Base-by-base conservation (phyloP, 1,140 invertebrate species). In the Mizuhopecten yessoensis region DNA sequence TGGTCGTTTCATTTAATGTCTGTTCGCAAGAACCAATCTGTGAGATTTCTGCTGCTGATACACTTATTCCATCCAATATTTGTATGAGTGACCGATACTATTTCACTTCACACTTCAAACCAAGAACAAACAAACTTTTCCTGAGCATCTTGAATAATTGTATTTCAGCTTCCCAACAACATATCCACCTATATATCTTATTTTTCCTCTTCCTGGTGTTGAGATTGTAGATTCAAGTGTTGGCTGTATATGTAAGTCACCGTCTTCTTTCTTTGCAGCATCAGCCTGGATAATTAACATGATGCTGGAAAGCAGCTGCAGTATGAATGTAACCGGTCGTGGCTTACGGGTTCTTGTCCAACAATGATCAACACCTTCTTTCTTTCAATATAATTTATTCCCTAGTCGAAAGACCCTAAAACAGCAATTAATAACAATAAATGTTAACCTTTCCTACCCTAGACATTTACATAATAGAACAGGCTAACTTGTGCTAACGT, bases 131-230 rank as follows among this genome's bases (percentile, higher is more conserved):
- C 7, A 89, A n/a, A 29, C 29, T 33, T 5, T 42, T 75, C 33
- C 75, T 49, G 7, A 92, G 10, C 7, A 34, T 57, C 88, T 87
- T 17, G 89, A 90, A 75, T 75, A 87, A 15, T 88, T 39, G 75
- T 89, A 89, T 57, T 87, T 92, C 0, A 90, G 23, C 89, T 92
- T 92, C 34, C 49, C 87, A 1, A 88, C 20, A 10, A 87, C 91
- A 90, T 88, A 92, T 88, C 89, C 91, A 23, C 91, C 87, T 34
- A 92, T 86, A 33, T 88, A 92, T 33, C 89, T 86, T 15, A 88
- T 90, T 86, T 90, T 90, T 15, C 91, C 89, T 34, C 87, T 49
- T n/a, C 87, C 91, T 33, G 91, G 33, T 7, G 34, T 75, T 42
- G 29, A 36, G 23, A 92, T 42, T 36, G 86, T 23, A 36, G 34